These are phyloP conservation scores for Drosophila willistoni DNA, from an alignment of 1,140 invertebrate species.

Conservation along the genomic window DNA sequence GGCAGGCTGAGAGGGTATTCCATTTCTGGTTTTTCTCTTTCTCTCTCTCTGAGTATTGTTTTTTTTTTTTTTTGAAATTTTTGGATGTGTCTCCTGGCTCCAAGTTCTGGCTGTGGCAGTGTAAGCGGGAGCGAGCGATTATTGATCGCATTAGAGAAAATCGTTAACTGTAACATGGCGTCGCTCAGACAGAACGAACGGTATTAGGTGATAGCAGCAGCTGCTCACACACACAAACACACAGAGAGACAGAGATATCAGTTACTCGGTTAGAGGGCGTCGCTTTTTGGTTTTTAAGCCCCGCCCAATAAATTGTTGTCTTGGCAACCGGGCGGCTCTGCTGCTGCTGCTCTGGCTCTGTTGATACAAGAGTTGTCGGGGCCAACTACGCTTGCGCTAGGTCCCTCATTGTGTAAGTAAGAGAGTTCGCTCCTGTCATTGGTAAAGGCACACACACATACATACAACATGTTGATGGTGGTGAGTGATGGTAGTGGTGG, in stretches of 20 bases:
- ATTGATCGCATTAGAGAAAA: conserved; percentile 81
- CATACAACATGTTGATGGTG: background rate
- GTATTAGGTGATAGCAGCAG: conserved; percentile 45
- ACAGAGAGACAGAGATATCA: background rate
- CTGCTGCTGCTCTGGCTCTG: conserved; percentile 36
- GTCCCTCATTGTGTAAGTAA: conserved; percentile 67
- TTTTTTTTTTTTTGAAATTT: background rate
- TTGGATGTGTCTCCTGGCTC: conserved; percentile 8
- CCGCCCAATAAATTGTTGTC: conserved; percentile 61
- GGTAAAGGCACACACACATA: conserved; percentile 38
- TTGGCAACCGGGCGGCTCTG: conserved; percentile 55
- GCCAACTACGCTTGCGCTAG: conserved; percentile 73
- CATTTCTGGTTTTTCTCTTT: background rate
- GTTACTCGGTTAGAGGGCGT: conserved; percentile 27
- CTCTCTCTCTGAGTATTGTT: background rate
- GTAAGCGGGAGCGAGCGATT: conserved; percentile 67
- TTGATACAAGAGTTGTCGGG: conserved; percentile 66
- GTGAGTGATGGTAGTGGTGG: conserved; percentile 35
- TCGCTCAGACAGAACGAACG: conserved; percentile 59
- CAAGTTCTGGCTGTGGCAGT: conserved; percentile 17
- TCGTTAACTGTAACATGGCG: conserved; percentile 81
- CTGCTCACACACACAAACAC: conserved; percentile 23
- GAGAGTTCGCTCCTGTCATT: conserved; percentile 65
- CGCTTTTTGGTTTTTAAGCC: conserved; percentile 41
- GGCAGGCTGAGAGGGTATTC: conserved; percentile 53